A percentile compares a stretch with the other conserved stretches of the same genome.
phyloP scores from a whole-genome alignment of 2,888 invertebrate genomes.

The Orthonychiurus folsomi region DNA sequence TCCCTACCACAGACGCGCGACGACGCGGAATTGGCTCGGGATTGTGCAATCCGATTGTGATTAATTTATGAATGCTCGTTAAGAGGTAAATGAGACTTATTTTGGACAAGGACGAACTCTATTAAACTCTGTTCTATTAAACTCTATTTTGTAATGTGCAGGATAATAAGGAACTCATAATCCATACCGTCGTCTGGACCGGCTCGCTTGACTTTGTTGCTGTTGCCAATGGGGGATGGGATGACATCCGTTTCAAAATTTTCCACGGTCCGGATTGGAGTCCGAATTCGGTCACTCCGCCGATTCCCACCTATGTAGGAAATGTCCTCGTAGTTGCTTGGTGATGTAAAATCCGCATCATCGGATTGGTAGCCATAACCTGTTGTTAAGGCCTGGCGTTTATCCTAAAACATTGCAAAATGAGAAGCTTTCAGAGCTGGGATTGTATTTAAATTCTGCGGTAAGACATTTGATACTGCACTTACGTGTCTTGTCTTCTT shows the following conservation, averaged over 20 bases:
- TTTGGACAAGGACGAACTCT: no score
- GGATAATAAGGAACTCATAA: no score
- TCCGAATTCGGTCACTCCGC: no score
- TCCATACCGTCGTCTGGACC: no score
- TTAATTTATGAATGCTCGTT: background rate
- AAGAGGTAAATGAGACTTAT: no score
- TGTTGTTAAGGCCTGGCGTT: slow-evolving; percentile 25
- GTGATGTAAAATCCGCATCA: background rate
- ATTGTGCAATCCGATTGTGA: background rate
- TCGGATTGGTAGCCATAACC: background rate
- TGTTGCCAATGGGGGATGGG: background rate
- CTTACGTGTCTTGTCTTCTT: slow-evolving; percentile 18
- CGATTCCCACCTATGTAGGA: no score
- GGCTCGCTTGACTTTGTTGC: background rate
- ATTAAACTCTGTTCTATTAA: no score
- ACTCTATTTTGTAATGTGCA: no score
- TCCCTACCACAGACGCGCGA: no score
- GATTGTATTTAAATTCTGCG: background rate
- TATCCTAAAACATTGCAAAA: slow-evolving; percentile 27
- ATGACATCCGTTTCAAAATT: no score
- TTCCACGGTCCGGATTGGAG: no score
- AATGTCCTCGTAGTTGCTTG: background rate
- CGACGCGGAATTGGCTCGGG: no score
- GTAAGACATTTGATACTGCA: background rate
- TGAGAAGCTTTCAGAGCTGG: background rate